phyloP scores from a whole-genome alignment of 1,140 invertebrate species.

The Acyrthosiphon pisum region DNA sequence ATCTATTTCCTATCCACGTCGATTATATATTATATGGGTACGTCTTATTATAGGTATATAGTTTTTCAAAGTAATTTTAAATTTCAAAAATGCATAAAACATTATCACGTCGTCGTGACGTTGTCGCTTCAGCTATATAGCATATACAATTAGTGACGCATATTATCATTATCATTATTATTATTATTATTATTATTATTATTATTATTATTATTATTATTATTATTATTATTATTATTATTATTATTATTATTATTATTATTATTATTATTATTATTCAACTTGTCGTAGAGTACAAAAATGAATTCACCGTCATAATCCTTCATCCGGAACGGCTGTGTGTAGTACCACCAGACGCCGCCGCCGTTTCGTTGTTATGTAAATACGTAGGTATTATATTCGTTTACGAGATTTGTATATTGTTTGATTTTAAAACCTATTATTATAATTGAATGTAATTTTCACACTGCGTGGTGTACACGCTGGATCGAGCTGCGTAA shows the following conservation, averaged over 20 bases:
- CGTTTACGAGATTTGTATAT: neutral
- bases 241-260: too few relatives aligned
- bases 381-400: constrained; percentile 11
- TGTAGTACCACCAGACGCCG: neutral
- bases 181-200: too few relatives aligned
- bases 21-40: neutral
- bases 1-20: neutral
- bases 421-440: constrained; percentile 9
- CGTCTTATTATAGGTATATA: too few relatives aligned
- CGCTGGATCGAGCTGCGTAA: neutral
- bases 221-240: too few relatives aligned
- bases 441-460: neutral
- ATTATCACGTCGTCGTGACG: neutral
- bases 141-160: neutral
- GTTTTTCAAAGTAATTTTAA: neutral
- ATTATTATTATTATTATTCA: neutral
- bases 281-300: constrained; percentile 7
- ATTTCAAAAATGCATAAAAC: neutral
- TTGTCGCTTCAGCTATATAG: neutral
- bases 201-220: too few relatives aligned
- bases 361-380: neutral
- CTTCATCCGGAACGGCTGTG: neutral
- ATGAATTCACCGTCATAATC: constrained; percentile 40
- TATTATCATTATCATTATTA: too few relatives aligned
- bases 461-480: neutral